Evolutionary conservation across 2,888 invertebrate species (phyloP), one percentile per base, ranked within the genome.

Genomic region (Sclerodermus sp.): DNA sequence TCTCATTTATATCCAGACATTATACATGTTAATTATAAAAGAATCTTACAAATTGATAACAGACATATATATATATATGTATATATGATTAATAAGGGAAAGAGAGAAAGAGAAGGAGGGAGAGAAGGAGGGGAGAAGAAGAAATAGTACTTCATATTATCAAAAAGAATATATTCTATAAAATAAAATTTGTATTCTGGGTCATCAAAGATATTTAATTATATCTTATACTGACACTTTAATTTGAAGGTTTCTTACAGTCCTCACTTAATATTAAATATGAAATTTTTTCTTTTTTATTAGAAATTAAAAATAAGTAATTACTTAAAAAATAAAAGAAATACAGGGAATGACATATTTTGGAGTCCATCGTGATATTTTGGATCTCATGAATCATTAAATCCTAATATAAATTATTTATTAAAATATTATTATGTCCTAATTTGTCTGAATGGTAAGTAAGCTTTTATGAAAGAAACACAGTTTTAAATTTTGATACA

Each of bases 401-500:
- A 15, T n/a, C 16, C 31, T 23, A 5, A 31, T 13, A 8, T 17
- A 2, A 12, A 15, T 34, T 34, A n/a, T n/a, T 37, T 10, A 16
- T 23, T 9, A 12, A 17, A 12, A 14, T 12, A 30, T 13, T 14
- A 14, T 37, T 47, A 45, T 42, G 30, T 38, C 13, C 1, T 36
- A 8, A 23, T 23, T 8, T 23, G 3, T 23, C 23, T 3, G 4
- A 23, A 23, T 8, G 23, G 23, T 23, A 23, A 23, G 23, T 23
- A 23, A 23, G 23, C 23, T 23, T 23, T 23, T 23, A 5, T 23
- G 23, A 23, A 23, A 23, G 23, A 23, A 23, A 23, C 23, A 23
- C 23, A 23, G 12, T 4, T 46, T 29, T 42, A 29, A 46, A n/a
- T 10, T 47, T 41, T 31, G 34, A 34, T 53, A 42, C 71, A 69